A percentile compares a stretch with the other conserved stretches of the same genome.
Conservation (phyloP, 2,888 invertebrate species). For the Agrenia bidenticulata region DNA sequence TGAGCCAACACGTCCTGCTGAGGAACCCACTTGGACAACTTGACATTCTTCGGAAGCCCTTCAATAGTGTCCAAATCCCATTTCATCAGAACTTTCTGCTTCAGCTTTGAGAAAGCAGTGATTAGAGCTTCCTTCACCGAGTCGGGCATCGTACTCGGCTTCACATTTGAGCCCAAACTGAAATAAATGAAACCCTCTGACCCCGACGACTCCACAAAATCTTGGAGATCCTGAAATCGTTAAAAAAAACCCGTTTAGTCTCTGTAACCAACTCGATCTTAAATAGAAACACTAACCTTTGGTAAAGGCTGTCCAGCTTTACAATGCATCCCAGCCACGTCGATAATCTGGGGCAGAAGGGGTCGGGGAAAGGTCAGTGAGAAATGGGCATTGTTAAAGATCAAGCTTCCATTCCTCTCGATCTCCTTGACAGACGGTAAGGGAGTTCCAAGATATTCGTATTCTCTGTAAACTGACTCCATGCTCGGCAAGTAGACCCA, state of each 20-base stretch:
- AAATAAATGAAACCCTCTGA: constrained; percentile 76
- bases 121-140: constrained; percentile 69
- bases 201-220: constrained; percentile 4
- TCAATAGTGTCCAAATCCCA: constrained; percentile 68
- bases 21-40: constrained; percentile 68
- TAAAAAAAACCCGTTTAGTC: too few relatives aligned
- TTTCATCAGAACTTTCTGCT: constrained; percentile 80
- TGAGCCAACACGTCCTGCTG: constrained; percentile 78
- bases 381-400: constrained; percentile 50
- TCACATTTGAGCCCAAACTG: constrained; percentile 82
- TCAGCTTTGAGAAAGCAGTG: constrained; percentile 71
- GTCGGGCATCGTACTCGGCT: constrained; percentile 77
- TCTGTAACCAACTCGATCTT: too few relatives aligned
- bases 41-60: constrained; percentile 64
- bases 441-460: constrained; percentile 25
- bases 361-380: constrained; percentile 41
- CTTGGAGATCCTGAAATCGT: constrained; percentile 11
- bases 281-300: too few relatives aligned
- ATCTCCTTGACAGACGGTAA: constrained; percentile 43
- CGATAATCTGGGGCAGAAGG: constrained; percentile 47
- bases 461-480: constrained; percentile 30
- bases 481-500: constrained; percentile 1
- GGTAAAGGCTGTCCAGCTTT: constrained; percentile 46
- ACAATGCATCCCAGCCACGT: constrained; percentile 53
- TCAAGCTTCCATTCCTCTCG: constrained; percentile 43